Percentiles rank a stretch among this genome's conserved stretches.
phyloP scores from a whole-genome alignment of 2,113 vertebrate genomes.

The Oriolus oriolus region DNA sequence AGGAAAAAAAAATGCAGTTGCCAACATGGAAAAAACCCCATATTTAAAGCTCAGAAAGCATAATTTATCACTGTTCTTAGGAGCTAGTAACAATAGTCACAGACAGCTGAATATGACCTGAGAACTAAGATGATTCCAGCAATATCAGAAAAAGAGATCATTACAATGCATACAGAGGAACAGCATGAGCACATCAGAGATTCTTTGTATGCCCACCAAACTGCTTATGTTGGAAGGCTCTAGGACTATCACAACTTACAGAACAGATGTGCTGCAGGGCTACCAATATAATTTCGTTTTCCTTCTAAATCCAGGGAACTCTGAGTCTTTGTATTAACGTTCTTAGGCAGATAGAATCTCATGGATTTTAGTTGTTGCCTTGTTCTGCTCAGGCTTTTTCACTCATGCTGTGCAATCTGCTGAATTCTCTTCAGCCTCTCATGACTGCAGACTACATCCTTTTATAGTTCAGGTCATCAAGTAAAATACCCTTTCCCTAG shows the following conservation, averaged over 20 bases:
- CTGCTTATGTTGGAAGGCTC: neutral
- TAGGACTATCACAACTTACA: neutral
- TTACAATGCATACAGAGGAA: neutral
- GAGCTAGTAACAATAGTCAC: neutral
- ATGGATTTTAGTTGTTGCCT: neutral
- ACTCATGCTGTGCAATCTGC: neutral
- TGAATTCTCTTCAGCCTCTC: neutral
- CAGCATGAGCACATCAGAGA: neutral
- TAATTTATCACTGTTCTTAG: neutral
- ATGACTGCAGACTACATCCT: neutral
- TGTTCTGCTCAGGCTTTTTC: neutral
- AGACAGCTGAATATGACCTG: neutral
- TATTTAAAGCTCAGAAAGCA: neutral
- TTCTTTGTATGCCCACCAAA: neutral
- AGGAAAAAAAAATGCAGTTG: neutral
- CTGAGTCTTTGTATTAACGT: neutral
- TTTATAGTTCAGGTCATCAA: neutral
- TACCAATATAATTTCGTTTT: neutral
- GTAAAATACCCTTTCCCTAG: neutral
- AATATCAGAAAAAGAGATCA: neutral
- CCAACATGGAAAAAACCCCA: neutral
- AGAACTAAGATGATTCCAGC: neutral
- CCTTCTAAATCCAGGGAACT: neutral
- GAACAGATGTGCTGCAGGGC: neutral
- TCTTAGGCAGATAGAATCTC: neutral